Percentiles rank a stretch among this genome's conserved stretches.
Conservation (phyloP, 2,888 invertebrate species). For the Cantharis rufa region DNA sequence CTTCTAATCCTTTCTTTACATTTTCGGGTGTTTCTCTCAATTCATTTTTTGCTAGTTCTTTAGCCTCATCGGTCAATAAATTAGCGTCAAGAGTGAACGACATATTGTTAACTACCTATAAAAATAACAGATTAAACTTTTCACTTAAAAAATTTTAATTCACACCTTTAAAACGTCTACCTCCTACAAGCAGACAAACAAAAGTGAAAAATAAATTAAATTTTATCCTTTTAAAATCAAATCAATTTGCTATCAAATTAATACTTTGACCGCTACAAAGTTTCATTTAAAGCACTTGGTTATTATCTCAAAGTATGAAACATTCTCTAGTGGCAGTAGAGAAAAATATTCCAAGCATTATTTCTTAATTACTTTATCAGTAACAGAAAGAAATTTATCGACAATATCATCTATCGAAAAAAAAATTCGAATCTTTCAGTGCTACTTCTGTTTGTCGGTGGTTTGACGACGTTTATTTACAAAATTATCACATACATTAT, state of each 20-base stretch:
- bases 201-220: constrained; percentile 1
- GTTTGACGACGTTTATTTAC: not conserved
- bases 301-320: not conserved
- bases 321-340: too few relatives aligned
- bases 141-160: not conserved
- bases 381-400: not conserved
- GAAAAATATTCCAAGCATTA: not conserved
- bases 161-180: not conserved
- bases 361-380: not conserved
- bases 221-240: constrained; percentile 19
- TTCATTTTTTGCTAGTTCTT: constrained; percentile 65
- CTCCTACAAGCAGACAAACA: not conserved
- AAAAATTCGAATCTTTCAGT: not conserved
- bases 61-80: constrained; percentile 63
- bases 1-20: constrained; percentile 63
- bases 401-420: not conserved
- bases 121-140: not conserved
- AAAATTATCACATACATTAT: not conserved
- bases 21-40: constrained; percentile 74
- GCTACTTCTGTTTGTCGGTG: not conserved
- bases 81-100: constrained; percentile 63
- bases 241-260: constrained; percentile 16
- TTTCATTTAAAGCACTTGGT: constrained; percentile 9
- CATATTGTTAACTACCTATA: constrained; percentile 7
- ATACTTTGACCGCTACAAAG: constrained; percentile 29